Evolutionary conservation across 2,113 vertebrate species (phyloP).

Genomic region (Strigops habroptila): DNA sequence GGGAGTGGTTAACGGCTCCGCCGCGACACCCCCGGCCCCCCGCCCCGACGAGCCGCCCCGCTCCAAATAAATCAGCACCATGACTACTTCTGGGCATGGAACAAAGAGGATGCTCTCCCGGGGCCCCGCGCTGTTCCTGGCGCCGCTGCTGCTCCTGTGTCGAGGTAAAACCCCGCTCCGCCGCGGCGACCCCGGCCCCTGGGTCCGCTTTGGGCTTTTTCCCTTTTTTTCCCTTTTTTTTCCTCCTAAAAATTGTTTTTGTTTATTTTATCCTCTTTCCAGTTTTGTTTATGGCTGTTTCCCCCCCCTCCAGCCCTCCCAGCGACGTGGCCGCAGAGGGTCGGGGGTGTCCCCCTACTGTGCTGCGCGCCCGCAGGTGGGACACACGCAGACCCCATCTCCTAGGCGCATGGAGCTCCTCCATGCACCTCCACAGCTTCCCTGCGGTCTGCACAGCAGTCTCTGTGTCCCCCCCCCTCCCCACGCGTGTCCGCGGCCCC

Average conservation of each 20-base stretch:
- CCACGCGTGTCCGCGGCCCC: background rate
- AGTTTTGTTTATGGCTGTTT: background rate
- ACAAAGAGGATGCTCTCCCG: conserved; percentile 46
- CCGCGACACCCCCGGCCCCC: background rate
- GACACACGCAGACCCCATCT: background rate
- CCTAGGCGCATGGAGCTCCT: background rate
- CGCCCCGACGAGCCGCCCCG: background rate
- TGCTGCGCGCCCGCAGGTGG: background rate
- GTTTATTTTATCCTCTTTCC: background rate
- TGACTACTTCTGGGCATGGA: conserved; percentile 55
- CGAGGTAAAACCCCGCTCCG: conserved; percentile 14
- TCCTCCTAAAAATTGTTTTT: background rate
- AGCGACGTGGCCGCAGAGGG: background rate
- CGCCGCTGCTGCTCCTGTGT: conserved; percentile 47
- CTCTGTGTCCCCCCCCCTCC: background rate
- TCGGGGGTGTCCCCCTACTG: too few relatives aligned
- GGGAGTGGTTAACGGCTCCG: background rate
- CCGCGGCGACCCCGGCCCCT: background rate
- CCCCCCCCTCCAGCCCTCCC: background rate
- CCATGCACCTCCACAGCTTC: background rate
- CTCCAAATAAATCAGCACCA: conserved; percentile 32
- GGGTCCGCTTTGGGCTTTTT: background rate
- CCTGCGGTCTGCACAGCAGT: background rate
- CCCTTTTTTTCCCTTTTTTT: background rate
- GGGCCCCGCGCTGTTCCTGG: conserved; percentile 42